Conservation (phyloP, 2,888 invertebrate species). For the Campoplex capitator region DNA sequence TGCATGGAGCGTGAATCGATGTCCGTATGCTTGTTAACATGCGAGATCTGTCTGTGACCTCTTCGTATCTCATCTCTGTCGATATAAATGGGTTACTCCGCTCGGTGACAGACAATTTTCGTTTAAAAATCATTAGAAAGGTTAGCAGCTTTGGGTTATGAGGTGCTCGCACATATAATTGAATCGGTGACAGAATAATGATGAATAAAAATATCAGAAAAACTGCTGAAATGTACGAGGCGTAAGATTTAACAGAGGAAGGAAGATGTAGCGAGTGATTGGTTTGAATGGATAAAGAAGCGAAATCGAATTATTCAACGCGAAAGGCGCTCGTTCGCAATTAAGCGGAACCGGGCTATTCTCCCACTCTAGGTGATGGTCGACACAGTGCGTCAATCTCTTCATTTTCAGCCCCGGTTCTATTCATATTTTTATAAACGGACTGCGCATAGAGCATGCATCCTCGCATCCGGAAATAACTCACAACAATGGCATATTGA, state of each 20-base stretch:
- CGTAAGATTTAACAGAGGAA: too few species aligned
- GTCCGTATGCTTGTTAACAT: conserved; percentile 17
- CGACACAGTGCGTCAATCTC: not conserved
- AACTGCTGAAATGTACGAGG: too few species aligned
- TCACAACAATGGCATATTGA: not conserved
- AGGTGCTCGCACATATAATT: not conserved
- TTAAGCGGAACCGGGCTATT: not conserved
- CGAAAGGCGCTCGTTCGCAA: not conserved
- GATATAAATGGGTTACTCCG: conserved; percentile 14
- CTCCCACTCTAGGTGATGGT: not conserved
- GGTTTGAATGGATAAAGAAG: not conserved
- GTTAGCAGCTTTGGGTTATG: not conserved
- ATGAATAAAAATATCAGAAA: too few species aligned
- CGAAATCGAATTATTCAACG: not conserved
- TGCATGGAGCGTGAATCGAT: not conserved
- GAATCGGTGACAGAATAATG: too few species aligned
- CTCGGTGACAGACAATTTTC: not conserved
- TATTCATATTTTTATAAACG: not conserved
- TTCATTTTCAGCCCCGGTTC: not conserved
- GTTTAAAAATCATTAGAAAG: not conserved
- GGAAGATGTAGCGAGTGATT: too few species aligned
- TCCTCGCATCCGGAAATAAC: not conserved
- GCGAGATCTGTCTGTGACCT: conserved; percentile 4
- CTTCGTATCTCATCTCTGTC: conserved; percentile 1
- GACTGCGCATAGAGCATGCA: not conserved